A percentile compares a stretch with the other conserved stretches of the same genome.
Conservation (phyloP, 2,113 vertebrate genomes). For the Alaudala cheleensis region DNA sequence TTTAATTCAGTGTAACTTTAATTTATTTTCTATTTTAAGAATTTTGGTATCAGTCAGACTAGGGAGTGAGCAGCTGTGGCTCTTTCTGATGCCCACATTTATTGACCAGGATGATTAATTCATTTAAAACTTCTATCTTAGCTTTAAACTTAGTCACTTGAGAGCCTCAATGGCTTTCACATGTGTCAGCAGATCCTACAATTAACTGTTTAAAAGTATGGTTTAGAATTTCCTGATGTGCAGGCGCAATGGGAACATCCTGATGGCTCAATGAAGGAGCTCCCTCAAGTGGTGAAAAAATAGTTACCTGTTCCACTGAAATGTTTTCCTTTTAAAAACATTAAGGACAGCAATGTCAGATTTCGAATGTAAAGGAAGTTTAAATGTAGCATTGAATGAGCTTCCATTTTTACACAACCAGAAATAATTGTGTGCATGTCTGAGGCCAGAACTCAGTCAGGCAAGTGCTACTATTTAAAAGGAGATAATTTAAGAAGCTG, state of each 20-base stretch:
- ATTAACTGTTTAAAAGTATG: background rate
- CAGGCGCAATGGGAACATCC: background rate
- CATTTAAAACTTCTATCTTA: background rate
- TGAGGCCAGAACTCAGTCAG: background rate
- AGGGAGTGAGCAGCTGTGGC: background rate
- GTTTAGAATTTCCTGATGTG: background rate
- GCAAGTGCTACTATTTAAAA: background rate
- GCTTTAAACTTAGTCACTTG: background rate
- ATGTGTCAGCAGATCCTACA: background rate
- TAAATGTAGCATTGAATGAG: background rate
- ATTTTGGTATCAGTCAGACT: background rate
- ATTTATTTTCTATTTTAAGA: background rate
- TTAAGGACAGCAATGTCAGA: background rate
- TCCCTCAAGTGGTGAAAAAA: slow-evolving; percentile 26
- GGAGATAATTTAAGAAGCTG: background rate
- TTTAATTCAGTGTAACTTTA: background rate
- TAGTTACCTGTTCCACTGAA: background rate
- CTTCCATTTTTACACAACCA: background rate
- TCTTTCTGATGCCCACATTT: background rate
- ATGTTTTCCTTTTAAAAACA: background rate
- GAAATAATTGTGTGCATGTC: background rate
- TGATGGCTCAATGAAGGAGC: background rate
- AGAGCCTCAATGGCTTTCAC: background rate
- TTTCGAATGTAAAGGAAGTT: background rate
- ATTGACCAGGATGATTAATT: background rate